Conservation (phyloP, 2,888 invertebrate species). For the Drosophila seclusa region DNA sequence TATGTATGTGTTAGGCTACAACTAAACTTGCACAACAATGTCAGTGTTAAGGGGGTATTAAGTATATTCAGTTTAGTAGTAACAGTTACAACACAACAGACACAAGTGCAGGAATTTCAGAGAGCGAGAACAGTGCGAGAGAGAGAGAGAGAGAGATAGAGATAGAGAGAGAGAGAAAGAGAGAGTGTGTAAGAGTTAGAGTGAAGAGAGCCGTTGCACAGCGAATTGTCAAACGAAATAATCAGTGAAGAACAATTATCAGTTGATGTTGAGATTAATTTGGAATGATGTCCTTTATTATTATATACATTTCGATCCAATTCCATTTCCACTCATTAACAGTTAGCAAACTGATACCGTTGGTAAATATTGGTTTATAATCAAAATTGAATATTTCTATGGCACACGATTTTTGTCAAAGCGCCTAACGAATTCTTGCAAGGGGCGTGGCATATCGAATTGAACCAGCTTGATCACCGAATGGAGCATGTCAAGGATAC, state of each 20-base stretch:
- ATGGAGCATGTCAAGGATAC: slow-evolving; percentile 59
- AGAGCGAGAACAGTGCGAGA: neutral
- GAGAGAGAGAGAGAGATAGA: neutral
- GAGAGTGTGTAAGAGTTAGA: neutral
- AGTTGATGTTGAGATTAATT: neutral
- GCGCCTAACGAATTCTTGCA: slow-evolving; percentile 61
- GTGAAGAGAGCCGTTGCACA: neutral
- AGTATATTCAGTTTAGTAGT: slow-evolving; percentile 31
- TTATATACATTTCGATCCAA: slow-evolving; percentile 19
- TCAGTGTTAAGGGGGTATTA: slow-evolving; percentile 16
- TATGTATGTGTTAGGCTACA: slow-evolving; percentile 15
- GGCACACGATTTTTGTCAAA: slow-evolving; percentile 13
- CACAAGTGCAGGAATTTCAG: slow-evolving; percentile 6
- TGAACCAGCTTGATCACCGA: slow-evolving; percentile 56
- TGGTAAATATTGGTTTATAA: slow-evolving; percentile 5
- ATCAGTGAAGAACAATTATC: neutral
- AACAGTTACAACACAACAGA: slow-evolving; percentile 20
- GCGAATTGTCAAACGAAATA: neutral
- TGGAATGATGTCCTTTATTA: slow-evolving; percentile 8
- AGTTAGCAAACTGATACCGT: slow-evolving; percentile 11
- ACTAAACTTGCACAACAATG: slow-evolving; percentile 16
- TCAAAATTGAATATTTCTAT: slow-evolving; percentile 5
- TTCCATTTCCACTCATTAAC: neutral
- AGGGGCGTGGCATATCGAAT: slow-evolving; percentile 58
- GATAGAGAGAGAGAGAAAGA: neutral